Conservation (phyloP, 2,113 vertebrate species). For the Abramis brama region DNA sequence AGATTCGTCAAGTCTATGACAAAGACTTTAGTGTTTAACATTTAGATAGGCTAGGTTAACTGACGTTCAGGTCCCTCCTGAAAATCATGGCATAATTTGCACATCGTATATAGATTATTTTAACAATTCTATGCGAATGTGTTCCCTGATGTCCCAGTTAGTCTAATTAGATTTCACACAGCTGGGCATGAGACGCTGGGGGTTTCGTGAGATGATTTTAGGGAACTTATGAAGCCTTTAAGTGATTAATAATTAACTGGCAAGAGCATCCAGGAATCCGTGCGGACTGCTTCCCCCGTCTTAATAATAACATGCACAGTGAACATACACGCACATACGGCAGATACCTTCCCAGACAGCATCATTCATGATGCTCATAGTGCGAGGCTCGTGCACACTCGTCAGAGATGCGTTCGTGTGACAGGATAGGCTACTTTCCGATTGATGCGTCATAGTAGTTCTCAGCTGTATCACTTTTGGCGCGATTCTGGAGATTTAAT, state of each 20-base stretch:
- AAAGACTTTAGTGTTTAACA: too few relatives aligned
- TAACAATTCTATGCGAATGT: background rate
- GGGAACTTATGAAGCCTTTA: slow-evolving; percentile 8
- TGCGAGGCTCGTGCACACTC: background rate
- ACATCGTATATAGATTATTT: background rate
- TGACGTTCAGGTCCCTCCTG: too few relatives aligned
- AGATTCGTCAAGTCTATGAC: too few relatives aligned
- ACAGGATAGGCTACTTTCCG: slow-evolving; percentile 17
- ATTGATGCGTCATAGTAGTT: slow-evolving; percentile 25
- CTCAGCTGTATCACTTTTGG: slow-evolving; percentile 26
- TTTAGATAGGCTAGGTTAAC: too few relatives aligned
- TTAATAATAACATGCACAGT: background rate
- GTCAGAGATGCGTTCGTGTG: slow-evolving; percentile 31
- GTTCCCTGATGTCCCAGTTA: slow-evolving; percentile 26
- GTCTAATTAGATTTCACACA: slow-evolving; percentile 35
- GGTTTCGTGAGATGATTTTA: slow-evolving; percentile 24
- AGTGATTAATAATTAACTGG: background rate
- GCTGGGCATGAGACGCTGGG: background rate
- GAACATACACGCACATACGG: background rate
- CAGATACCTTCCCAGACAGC: background rate
- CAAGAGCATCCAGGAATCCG: background rate
- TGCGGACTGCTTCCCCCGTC: background rate
- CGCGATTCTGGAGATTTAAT: slow-evolving; percentile 40
- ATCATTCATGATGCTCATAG: slow-evolving; percentile 11
- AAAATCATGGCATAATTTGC: background rate